These are phyloP conservation scores for Oenanthe oenanthe DNA, from an alignment of 2,113 vertebrate genomes.

Conservation along the genomic window DNA sequence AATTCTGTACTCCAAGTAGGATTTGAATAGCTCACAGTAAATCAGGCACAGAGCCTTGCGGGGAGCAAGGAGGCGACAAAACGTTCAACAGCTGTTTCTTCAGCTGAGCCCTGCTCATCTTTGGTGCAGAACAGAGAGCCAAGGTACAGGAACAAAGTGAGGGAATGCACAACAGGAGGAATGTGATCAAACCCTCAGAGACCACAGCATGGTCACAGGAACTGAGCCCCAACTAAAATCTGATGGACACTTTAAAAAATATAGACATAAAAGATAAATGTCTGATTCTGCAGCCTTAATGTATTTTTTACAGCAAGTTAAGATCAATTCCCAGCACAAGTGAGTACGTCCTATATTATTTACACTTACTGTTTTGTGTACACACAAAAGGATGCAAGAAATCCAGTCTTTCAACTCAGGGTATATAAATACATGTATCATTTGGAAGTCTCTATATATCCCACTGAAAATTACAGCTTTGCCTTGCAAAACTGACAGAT, in stretches of 20 bases:
- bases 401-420: slow-evolving; percentile 19
- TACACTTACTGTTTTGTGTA: not conserved
- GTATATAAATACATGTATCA: not conserved
- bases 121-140: not conserved
- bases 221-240: not conserved
- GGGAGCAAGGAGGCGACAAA: slow-evolving; percentile 5
- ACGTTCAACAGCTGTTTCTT: slow-evolving; percentile 3
- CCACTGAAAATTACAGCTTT: slow-evolving; percentile 52
- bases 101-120: not conserved
- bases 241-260: not conserved
- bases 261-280: not conserved
- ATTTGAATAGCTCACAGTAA: slow-evolving; percentile 44
- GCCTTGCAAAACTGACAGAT: slow-evolving; percentile 54
- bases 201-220: not conserved
- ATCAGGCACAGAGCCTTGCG: not conserved
- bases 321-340: not conserved
- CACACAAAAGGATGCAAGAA: slow-evolving; percentile 14
- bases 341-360: not conserved
- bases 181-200: not conserved
- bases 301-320: not conserved
- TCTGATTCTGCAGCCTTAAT: not conserved
- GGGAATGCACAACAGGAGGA: not conserved
- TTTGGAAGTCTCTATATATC: not conserved
- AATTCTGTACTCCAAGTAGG: slow-evolving; percentile 16
- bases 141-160: not conserved